Evolutionary conservation across 2,888 invertebrate species (phyloP), one percentile per base, ranked within the genome.

Genomic region (Drosophila nr. medialis): DNA sequence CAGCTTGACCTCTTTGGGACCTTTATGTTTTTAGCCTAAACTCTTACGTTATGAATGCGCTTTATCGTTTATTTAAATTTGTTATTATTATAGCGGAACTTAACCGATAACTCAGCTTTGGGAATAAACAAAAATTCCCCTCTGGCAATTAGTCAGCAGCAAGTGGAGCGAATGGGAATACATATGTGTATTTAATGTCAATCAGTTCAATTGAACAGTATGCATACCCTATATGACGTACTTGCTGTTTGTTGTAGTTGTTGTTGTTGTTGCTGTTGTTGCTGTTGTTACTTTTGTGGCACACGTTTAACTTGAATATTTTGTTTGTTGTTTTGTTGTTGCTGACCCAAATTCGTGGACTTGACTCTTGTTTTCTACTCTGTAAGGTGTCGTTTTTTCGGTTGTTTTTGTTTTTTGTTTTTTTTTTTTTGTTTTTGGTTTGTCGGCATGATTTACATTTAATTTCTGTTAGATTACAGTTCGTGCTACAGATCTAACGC

Each of bases 291-390:
- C 64, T 34, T 59, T 67, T 74, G 59, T 72, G 83, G 67, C 78
- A 86, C 81, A 84, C 72, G 84, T 77, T 77, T 75, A 59, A 77
- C 72, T 77, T 53, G 69, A 80, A 68, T 75, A 60, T 70, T 65
- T 65, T 64, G 69, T 68, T 68, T 49, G 62, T 48, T 45, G 50
- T 61, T 54, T 49, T 62, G 54, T 69, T 54, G 64, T 45, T 61
- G 30, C 63, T 60, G 86, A 89, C 86, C 89, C 80, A 87, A 87
- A 87, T 89, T 75, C 76, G 71, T 63, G 68, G 71, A 75, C 78
- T 77, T 74, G 78, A 83, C 89, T 85, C 74, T 85, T 78, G 89
- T 83, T 85, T 88, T 85, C 77, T 76, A 79, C 77, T 72, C 64
- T 55, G 68, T 71, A 10, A 64, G 75, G 80, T 75, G 72, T 70